Base-by-base conservation (phyloP, 2,113 vertebrate species). In the Entosphenus tridentatus region DNA sequence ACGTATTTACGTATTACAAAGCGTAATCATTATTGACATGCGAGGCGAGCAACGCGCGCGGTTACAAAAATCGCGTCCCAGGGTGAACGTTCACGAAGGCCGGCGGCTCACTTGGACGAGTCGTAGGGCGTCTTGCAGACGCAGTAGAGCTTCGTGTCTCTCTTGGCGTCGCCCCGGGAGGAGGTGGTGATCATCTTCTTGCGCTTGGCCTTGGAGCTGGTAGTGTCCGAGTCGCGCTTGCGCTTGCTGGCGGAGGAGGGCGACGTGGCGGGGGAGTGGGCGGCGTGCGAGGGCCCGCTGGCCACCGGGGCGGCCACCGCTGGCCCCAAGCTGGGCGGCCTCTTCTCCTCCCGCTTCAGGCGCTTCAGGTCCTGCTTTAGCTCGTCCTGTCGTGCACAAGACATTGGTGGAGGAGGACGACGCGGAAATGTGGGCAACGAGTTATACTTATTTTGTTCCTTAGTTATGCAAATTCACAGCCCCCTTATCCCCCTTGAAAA, bases 71-170 rank as follows among this genome's bases (percentile, higher is more conserved):
- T 1, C 39, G 39, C 5, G 39, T 39, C 39, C 39, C 39, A 39
- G 39, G 39, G 39, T 39, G 39, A 39, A 39, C 39, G 39, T 39
- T 39, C 39, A 39, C 6, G 39, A 39, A 39, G 39, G 3, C 2
- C 57, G 0, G 0, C 56, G 71, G 82, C 89, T 83, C 81, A 98
- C 93, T 93, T 98, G 14, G 92, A 91, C 78, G 96, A 90, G 8
- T 98, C 93, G 1, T 98, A 98, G 74, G 90, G 86, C 9, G 89
- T 95, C 81, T 95, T 98, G 80, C 93, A 98, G 79, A 98, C 82
- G 79, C 93, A 98, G 80, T 98, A 98, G 78, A 98, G 82, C 76
- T 96, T 96, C 77, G 83, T 90, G 83, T 98, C 93, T 79, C 91
- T 92, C 82, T 89, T 96, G 69, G 82, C 82, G 77, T 96, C 93